Conservation (phyloP, 2,888 invertebrate genomes). For the Gryllus longicercus region DNA sequence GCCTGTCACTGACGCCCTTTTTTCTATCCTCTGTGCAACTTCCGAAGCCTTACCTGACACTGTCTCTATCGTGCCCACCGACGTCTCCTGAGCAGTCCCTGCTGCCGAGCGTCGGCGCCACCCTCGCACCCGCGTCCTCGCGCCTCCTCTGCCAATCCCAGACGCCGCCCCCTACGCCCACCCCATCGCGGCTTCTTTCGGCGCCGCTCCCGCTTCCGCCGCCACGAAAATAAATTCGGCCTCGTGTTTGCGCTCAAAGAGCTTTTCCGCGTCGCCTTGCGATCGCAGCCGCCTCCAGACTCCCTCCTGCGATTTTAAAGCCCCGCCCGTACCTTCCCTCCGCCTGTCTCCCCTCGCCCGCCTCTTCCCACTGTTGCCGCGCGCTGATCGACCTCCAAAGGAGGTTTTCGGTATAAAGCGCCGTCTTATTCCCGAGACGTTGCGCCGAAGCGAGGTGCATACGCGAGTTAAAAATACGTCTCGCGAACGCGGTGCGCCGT, state of each 20-base stretch:
- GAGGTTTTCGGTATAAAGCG: too few relatives aligned
- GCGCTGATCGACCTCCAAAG: too few relatives aligned
- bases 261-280: background rate
- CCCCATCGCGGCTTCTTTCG: background rate
- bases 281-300: background rate
- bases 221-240: constrained; percentile 3
- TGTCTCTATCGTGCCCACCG: too few relatives aligned
- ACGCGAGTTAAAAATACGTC: too few relatives aligned
- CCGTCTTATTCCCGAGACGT: too few relatives aligned
- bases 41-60: too few relatives aligned
- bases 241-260: background rate
- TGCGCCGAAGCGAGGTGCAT: too few relatives aligned
- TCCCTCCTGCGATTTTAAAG: background rate
- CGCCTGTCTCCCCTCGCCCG: background rate
- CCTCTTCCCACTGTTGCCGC: background rate
- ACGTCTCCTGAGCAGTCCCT: too few relatives aligned
- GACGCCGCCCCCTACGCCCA: background rate
- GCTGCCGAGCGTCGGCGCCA: background rate
- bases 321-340: background rate
- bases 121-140: background rate
- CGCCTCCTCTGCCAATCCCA: background rate
- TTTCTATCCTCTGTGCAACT: too few relatives aligned
- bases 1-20: too few relatives aligned
- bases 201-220: background rate
- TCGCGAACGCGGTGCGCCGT: too few relatives aligned